Evolutionary conservation across 92 coral and sea anemone species (phyloP).

Genomic region (Porites rus): DNA sequence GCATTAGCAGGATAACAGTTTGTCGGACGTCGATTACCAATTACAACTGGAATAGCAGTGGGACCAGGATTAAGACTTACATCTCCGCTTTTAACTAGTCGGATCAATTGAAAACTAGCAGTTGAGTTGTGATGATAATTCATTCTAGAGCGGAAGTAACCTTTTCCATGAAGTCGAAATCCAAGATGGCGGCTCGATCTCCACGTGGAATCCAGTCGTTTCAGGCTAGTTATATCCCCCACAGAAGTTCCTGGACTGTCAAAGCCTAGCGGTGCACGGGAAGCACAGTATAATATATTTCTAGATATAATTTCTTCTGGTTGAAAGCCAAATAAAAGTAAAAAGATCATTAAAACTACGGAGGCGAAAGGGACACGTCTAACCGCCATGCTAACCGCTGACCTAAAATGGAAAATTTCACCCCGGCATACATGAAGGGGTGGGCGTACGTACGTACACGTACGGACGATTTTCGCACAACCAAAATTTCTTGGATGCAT

Average conservation of each 20-base stretch:
- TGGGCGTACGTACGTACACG: no score
- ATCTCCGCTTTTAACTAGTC: no score
- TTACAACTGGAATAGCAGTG: constrained; percentile 11
- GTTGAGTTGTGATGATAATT: constrained; percentile 21
- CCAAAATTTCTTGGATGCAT: no score
- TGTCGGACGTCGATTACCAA: constrained; percentile 12
- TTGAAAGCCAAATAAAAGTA: neutral
- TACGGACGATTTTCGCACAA: no score
- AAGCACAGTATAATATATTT: neutral
- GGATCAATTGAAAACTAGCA: neutral
- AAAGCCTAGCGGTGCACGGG: neutral
- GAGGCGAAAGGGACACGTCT: no score
- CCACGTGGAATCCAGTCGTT: constrained; percentile 9
- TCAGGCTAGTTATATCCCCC: constrained; percentile 13
- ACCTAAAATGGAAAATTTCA: no score
- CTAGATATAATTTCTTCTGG: neutral
- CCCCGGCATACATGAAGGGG: no score
- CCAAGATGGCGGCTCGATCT: neutral
- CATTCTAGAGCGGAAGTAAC: constrained; percentile 20
- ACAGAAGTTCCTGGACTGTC: neutral
- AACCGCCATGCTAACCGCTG: no score
- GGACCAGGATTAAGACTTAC: neutral
- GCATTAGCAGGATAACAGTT: neutral
- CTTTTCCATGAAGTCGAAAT: constrained; percentile 20
- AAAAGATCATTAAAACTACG: neutral